A percentile compares a stretch with the other conserved stretches of the same genome.
phyloP scores from a whole-genome alignment of 2,797 vertebrate genomes.

The Chelidonichthys spinosus region DNA sequence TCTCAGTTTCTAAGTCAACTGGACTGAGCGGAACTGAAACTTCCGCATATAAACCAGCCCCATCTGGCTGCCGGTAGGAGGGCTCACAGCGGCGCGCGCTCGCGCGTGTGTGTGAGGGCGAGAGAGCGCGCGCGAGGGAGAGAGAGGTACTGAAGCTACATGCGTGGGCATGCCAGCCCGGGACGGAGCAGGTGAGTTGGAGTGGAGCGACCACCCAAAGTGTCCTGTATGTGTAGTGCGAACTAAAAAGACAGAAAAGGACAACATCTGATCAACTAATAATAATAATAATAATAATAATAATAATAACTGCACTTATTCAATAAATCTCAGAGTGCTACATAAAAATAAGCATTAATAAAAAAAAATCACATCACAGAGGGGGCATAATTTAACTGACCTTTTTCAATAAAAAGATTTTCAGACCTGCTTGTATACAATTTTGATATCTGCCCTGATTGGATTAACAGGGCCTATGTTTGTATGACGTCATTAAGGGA shows the following conservation, averaged over 20 bases:
- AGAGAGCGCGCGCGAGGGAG: background rate
- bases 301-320: no score
- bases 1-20: constrained; percentile 60
- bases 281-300: no score
- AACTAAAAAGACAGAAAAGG: background rate
- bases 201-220: background rate
- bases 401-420: no score
- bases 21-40: constrained; percentile 66
- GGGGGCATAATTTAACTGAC: no score
- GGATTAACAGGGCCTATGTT: background rate
- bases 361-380: no score
- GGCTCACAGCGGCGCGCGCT: constrained; percentile 23
- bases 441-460: background rate
- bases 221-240: background rate
- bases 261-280: background rate
- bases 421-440: no score
- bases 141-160: constrained; percentile 1
- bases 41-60: constrained; percentile 76
- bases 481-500: constrained; percentile 23
- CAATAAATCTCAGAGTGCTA: no score
- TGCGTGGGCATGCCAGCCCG: constrained; percentile 18
- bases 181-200: constrained; percentile 26
- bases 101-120: background rate
- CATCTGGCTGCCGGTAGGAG: constrained; percentile 61
- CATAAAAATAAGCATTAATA: no score